Evolutionary conservation across 2,888 invertebrate species (phyloP).

Genomic region (Scaptomyza reducta): DNA sequence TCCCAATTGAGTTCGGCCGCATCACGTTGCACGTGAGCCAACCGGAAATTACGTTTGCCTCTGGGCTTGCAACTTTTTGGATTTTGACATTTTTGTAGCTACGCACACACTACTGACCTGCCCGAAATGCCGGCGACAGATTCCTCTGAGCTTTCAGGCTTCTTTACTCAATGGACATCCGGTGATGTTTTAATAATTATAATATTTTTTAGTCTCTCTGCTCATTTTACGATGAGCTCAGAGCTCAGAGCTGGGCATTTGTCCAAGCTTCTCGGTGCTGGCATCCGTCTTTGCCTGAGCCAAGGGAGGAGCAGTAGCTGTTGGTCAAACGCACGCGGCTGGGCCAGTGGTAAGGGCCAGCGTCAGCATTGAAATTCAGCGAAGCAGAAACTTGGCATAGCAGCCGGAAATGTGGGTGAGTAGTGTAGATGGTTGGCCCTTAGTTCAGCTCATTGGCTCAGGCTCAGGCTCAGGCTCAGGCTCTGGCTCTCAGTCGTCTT

Average conservation of each 20-base stretch:
- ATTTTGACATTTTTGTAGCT: slow-evolving; percentile 31
- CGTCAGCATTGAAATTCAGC: slow-evolving; percentile 67
- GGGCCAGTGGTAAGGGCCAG: slow-evolving; percentile 19
- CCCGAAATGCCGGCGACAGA: slow-evolving; percentile 31
- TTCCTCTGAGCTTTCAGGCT: slow-evolving; percentile 56
- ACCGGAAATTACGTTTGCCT: slow-evolving; percentile 59
- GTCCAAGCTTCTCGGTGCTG: slow-evolving; percentile 7
- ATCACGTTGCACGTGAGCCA: slow-evolving; percentile 42
- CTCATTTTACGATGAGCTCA: slow-evolving; percentile 4
- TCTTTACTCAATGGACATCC: slow-evolving; percentile 71
- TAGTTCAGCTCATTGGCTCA: slow-evolving; percentile 10
- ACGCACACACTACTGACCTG: neutral
- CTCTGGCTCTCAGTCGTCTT: slow-evolving; percentile 60
- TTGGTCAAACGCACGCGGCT: slow-evolving; percentile 48
- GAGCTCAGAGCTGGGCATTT: slow-evolving; percentile 8
- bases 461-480: slow-evolving; percentile 24
- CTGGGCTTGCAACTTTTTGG: slow-evolving; percentile 29
- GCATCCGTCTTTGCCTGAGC: slow-evolving; percentile 14
- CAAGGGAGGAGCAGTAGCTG: neutral
- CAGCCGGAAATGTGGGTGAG: slow-evolving; percentile 61
- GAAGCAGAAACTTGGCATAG: slow-evolving; percentile 75
- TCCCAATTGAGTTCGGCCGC: slow-evolving; percentile 23
- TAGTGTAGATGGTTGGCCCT: slow-evolving; percentile 5
- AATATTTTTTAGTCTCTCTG: slow-evolving; percentile 46
- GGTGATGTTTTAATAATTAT: slow-evolving; percentile 77